Percentiles rank a stretch among this genome's conserved stretches.
Evolutionary conservation across 2,797 vertebrate species (phyloP).

Genomic region (Acipenser transmontanus): DNA sequence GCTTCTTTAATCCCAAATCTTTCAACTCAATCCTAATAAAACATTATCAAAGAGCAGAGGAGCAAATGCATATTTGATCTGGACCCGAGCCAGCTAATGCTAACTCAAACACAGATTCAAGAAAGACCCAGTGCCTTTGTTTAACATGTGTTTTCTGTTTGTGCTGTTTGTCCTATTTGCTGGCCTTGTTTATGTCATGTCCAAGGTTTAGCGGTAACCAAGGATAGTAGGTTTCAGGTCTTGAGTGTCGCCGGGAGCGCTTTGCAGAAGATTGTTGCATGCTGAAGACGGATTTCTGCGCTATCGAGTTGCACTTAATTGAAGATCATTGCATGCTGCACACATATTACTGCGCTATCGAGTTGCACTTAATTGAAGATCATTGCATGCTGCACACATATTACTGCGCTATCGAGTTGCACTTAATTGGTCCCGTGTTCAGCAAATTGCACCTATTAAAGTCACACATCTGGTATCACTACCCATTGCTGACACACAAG

Average conservation of each 20-base stretch:
- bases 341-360: constrained; percentile 29
- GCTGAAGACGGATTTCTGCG: background rate
- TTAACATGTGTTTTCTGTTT: constrained; percentile 28
- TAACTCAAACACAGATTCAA: constrained; percentile 2
- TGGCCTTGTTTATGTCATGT: background rate
- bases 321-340: too few species aligned
- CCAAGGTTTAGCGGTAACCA: background rate
- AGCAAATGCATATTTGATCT: constrained; percentile 33
- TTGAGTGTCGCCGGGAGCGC: background rate
- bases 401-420: constrained; percentile 34
- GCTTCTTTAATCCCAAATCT: constrained; percentile 30
- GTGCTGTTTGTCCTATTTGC: background rate
- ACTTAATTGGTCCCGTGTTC: constrained; percentile 41
- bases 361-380: too few species aligned
- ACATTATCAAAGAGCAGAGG: constrained; percentile 40
- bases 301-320: too few species aligned
- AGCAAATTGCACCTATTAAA: constrained; percentile 52
- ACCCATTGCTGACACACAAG: constrained; percentile 29
- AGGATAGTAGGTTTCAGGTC: background rate
- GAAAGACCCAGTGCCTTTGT: background rate
- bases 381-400: background rate
- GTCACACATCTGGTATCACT: constrained; percentile 46
- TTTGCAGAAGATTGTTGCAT: background rate
- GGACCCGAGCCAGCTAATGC: constrained; percentile 17
- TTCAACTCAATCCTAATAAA: constrained; percentile 31